Base-by-base conservation (phyloP, 2,888 invertebrate species). In the Eumacrocentrus americanus region DNA sequence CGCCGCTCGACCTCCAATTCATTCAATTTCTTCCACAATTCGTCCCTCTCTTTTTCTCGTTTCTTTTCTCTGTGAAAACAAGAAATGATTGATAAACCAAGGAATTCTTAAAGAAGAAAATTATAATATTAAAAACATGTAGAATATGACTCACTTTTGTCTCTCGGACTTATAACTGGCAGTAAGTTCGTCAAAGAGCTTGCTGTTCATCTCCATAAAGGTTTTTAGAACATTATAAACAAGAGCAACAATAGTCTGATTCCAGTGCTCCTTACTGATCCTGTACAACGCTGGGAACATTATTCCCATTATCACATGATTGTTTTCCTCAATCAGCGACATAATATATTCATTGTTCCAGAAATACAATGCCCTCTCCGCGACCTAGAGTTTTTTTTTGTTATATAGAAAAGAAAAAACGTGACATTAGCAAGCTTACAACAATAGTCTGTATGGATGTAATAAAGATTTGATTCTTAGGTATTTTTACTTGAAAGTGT, bases 261-360 rank as follows among this genome's bases (percentile, higher is more conserved):
- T 99, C 99, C 99, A 99, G 84, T 99, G 99, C 83, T 98, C 97
- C 87, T 98, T 98, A 82, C 95, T 96, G 83, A 97, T 97, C 81
- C 95, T 94, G 85, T 99, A 99, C 78, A 99, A 86, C 70, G 98
- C 95, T 67, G 98, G 98, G 86, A 99, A 99, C 97, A 99, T 98
- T 75, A 99, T 98, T 72, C 98, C 98, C 91, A 99, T 93, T 81
- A 99, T 97, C 79, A 95, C 92, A 82, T 92, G 91, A 82, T 95
- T 97, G 84, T 98, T 98, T 82, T 99, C 98, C 82, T 97, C 96
- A 87, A 99, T 98, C 83, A 99, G 85, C 67, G 96, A 96, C 91
- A 98, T 92, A 79, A 99, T 96, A 84, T 99, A 99, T 87, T 99
- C 99, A 85, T 98, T 99, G 88, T 99, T 99, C 98, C 98, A 99